Percentiles rank a stretch among this genome's conserved stretches.
Conservation (phyloP, 2,113 vertebrate genomes). For the Tichodroma muraria region DNA sequence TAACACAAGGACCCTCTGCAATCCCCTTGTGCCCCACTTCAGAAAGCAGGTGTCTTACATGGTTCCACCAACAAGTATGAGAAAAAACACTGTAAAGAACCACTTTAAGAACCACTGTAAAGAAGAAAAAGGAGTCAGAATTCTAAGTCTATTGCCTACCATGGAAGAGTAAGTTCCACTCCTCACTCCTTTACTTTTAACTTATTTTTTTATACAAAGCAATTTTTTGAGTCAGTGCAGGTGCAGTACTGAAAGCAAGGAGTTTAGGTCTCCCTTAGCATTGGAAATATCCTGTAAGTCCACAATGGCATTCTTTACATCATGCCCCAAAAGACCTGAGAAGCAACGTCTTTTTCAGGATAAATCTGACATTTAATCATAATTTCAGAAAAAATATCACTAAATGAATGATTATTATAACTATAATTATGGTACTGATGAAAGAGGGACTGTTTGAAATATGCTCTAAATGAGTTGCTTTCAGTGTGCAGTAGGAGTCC, state of each 20-base stretch:
- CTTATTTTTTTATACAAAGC: not conserved
- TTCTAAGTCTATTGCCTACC: not conserved
- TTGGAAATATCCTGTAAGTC: not conserved
- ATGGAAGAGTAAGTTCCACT: not conserved
- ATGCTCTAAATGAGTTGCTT: not conserved
- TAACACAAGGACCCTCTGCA: not conserved
- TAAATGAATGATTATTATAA: not conserved
- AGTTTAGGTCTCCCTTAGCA: not conserved
- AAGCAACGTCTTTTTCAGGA: not conserved
- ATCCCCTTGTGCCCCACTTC: not conserved
- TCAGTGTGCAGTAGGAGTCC: not conserved
- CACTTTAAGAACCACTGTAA: too few relatives aligned
- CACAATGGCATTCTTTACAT: not conserved
- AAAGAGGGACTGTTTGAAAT: not conserved
- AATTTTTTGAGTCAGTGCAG: not conserved
- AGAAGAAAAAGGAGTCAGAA: not conserved
- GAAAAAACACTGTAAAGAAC: too few relatives aligned
- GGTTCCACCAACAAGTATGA: not conserved
- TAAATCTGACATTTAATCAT: not conserved
- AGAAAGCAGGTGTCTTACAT: not conserved
- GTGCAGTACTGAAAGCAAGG: not conserved
- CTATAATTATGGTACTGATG: too few relatives aligned
- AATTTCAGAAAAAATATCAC: not conserved
- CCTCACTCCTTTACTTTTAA: not conserved
- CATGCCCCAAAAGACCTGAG: not conserved